Base-by-base conservation (phyloP, 1,140 invertebrate species). In the Drosophila repletoides region DNA sequence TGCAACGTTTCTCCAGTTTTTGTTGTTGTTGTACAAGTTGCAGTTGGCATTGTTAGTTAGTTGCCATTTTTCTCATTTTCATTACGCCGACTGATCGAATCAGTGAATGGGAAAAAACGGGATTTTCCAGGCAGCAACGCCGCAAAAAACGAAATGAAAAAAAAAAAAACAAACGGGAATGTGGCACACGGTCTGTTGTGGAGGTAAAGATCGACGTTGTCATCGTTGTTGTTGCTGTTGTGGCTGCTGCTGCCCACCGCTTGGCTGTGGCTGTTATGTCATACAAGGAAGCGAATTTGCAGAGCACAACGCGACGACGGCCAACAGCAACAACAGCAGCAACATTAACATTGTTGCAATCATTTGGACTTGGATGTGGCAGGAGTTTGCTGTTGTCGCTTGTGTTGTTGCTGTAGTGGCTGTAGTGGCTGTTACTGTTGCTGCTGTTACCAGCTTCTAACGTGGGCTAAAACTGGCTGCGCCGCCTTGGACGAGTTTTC, bases 51-150 rank as follows among this genome's bases (percentile, higher is more conserved):
- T 83, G 77, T 83, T 84, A 84, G 77, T 79, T 83, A 68, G 59
- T 64, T 60, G 63, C 63, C 63, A 66, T 66, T 45, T 61, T 76
- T 77, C 71, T 46, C 69, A 70, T 79, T 79, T 79, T 79, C 76
- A 80, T 80, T 80, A 81, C 76, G 68, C 55, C 56, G 76, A 55
- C 76, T 70, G 79, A 84, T 83, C 79, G 74, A 84, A 83, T 83
- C 74, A 86, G 79, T 84, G 80, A 83, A 83, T 83, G 77, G 77
- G 76, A 60, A 83, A 60, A 84, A 74, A 83, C 79, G 79, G 76
- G 76, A 75, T 81, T 80, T 80, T 80, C 67, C 76, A 81, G 60
- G 38, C 60, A 34, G 60, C 73, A 60, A 29, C 10, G 17, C 29
- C n/a, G 31, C 21, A 7, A 21, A 12, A 5, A 55, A 34, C 10